phyloP scores from a whole-genome alignment of 2,797 vertebrate species.

The Sorex maritimensis region DNA sequence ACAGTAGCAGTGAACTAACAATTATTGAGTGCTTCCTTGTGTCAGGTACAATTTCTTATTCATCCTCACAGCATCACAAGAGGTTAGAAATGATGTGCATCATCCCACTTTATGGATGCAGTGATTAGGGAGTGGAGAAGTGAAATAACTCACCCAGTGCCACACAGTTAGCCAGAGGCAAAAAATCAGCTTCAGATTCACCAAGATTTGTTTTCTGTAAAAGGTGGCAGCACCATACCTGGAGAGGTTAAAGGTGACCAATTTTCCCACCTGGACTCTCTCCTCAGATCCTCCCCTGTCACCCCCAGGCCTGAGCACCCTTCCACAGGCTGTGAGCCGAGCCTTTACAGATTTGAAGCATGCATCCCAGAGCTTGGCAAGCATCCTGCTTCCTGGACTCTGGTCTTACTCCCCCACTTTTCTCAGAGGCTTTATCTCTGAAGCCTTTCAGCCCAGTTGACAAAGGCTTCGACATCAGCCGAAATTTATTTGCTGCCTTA shows the following conservation, averaged over 20 bases:
- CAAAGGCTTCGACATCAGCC: constrained; percentile 91
- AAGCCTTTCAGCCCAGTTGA: constrained; percentile 89
- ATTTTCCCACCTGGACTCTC: constrained; percentile 72
- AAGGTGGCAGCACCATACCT: neutral
- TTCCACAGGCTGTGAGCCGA: constrained; percentile 75
- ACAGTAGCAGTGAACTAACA: constrained; percentile 4
- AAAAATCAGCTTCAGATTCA: constrained; percentile 28
- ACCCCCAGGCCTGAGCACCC: constrained; percentile 68
- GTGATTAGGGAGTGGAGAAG: constrained; percentile 49
- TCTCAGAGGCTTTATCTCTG: constrained; percentile 90
- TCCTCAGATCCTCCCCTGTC: constrained; percentile 65
- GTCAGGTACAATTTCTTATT: constrained; percentile 29
- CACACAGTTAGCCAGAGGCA: neutral
- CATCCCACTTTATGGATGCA: neutral
- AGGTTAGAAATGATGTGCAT: constrained; percentile 28
- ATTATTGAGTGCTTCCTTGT: constrained; percentile 25
- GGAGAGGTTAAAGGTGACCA: constrained; percentile 47
- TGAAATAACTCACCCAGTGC: neutral
- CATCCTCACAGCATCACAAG: neutral
- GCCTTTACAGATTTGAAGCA: constrained; percentile 86
- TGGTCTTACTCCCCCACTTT: constrained; percentile 90
- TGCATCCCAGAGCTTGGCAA: constrained; percentile 87
- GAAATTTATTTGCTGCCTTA: constrained; percentile 90
- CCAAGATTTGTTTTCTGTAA: neutral
- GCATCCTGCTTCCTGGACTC: constrained; percentile 90